Conservation (phyloP, 2,888 invertebrate species). For the Eupeodes luniger region DNA sequence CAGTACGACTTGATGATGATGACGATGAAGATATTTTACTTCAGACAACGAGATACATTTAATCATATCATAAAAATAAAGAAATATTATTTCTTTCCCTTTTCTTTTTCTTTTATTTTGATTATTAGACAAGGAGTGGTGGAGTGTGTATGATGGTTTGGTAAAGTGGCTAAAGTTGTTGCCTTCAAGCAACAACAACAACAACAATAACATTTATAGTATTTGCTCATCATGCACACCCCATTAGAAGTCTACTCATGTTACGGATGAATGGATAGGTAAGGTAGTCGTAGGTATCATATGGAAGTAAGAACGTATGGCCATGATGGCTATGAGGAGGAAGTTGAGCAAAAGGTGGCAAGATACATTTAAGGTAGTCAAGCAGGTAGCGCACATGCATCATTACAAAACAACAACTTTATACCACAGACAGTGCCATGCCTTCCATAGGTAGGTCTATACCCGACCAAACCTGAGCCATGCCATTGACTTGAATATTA, state of each 20-base stretch:
- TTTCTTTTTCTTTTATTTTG: constrained; percentile 34
- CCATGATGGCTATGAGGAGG: constrained; percentile 67
- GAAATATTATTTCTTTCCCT: not conserved
- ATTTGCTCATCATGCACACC: constrained; percentile 73
- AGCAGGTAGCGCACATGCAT: constrained; percentile 59
- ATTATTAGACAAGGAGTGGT: constrained; percentile 34
- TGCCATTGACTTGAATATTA: constrained; percentile 18
- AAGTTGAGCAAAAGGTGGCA: constrained; percentile 66
- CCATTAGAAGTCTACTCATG: constrained; percentile 74
- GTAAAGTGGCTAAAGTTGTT: constrained; percentile 35
- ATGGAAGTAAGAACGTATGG: constrained; percentile 18
- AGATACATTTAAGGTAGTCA: constrained; percentile 52
- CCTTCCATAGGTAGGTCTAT: no score
- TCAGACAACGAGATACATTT: constrained; percentile 42
- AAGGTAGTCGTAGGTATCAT: not conserved
- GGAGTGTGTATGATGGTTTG: not conserved
- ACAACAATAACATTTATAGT: not conserved
- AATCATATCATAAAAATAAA: constrained; percentile 25
- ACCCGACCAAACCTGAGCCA: not conserved
- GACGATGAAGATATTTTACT: constrained; percentile 12
- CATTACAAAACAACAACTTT: constrained; percentile 20
- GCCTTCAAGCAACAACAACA: constrained; percentile 27
- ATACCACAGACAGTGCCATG: constrained; percentile 29
- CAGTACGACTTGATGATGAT: not conserved
- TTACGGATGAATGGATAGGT: constrained; percentile 72